Conservation (phyloP, 35 echinoderm and acorn worm species). For the Anneissia japonica region DNA sequence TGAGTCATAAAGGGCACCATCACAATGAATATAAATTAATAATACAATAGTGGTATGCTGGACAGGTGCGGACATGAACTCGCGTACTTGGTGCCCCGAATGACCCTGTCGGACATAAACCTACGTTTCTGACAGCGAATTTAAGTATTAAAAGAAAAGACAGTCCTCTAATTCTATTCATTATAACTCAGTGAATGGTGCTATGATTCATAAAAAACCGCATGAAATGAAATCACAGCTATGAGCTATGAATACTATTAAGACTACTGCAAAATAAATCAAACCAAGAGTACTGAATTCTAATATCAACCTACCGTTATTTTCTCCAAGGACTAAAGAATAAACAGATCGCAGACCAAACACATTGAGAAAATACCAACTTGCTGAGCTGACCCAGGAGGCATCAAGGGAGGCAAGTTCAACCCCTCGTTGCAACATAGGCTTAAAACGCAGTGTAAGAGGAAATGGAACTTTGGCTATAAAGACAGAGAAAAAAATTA, state of each 20-base stretch:
- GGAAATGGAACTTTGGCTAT: constrained; percentile 98
- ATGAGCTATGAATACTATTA: neutral
- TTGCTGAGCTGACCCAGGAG: constrained; percentile 94
- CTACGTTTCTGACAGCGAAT: too few species aligned
- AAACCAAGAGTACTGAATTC: neutral
- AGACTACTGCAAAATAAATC: neutral
- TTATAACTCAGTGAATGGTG: neutral
- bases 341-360: constrained; percentile 94
- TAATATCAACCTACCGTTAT: constrained; percentile 72
- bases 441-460: constrained; percentile 92
- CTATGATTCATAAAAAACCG: neutral
- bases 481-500: constrained; percentile 1
- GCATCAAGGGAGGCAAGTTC: constrained; percentile 93
- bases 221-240: neutral
- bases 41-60: too few species aligned
- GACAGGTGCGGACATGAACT: too few species aligned
- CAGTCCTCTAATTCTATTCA: neutral
- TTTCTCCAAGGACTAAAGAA: constrained; percentile 89
- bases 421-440: constrained; percentile 90
- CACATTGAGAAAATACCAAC: constrained; percentile 99
- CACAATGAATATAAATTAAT: too few species aligned
- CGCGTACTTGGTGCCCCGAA: too few species aligned
- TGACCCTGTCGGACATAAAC: too few species aligned
- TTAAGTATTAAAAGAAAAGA: too few species aligned
- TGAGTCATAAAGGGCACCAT: too few species aligned